Conservation (phyloP, 2,888 invertebrate genomes). For the Criorhina ranunculi region DNA sequence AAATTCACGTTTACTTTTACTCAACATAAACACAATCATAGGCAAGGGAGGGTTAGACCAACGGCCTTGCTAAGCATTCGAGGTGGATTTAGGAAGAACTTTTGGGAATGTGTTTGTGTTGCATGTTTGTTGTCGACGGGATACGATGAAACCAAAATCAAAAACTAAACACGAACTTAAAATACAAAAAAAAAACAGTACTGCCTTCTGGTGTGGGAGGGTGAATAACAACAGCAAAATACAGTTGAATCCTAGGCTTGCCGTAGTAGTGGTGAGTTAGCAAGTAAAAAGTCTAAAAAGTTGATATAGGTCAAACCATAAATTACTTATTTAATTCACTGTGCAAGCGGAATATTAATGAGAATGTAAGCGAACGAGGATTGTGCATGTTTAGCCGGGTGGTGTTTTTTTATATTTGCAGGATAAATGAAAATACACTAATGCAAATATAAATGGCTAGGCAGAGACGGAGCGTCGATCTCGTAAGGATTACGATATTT, state of each 20-base stretch:
- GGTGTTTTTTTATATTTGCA: constrained; percentile 13
- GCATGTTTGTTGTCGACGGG: constrained; percentile 55
- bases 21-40: constrained; percentile 15
- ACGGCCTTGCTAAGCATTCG: constrained; percentile 14
- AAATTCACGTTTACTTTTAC: constrained; percentile 5
- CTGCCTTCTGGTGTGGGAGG: neutral
- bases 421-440: constrained; percentile 25
- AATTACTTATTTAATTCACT: constrained; percentile 75
- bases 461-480: neutral
- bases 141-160: constrained; percentile 54
- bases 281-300: constrained; percentile 53
- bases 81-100: constrained; percentile 15
- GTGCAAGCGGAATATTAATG: constrained; percentile 73
- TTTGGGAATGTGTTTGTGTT: constrained; percentile 59
- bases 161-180: constrained; percentile 60
- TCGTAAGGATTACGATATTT: constrained; percentile 23
- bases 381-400: constrained; percentile 63
- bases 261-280: constrained; percentile 19
- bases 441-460: constrained; percentile 43
- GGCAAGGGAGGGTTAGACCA: neutral
- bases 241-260: constrained; percentile 10
- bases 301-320: constrained; percentile 75
- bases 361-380: constrained; percentile 55
- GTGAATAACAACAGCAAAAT: constrained; percentile 3
- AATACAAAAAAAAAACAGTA: constrained; percentile 14